Percentiles rank a stretch among this genome's conserved stretches.
These are phyloP conservation scores for Eurystomus glaucurus DNA, from an alignment of 2,797 vertebrate species.

Conservation along the genomic window DNA sequence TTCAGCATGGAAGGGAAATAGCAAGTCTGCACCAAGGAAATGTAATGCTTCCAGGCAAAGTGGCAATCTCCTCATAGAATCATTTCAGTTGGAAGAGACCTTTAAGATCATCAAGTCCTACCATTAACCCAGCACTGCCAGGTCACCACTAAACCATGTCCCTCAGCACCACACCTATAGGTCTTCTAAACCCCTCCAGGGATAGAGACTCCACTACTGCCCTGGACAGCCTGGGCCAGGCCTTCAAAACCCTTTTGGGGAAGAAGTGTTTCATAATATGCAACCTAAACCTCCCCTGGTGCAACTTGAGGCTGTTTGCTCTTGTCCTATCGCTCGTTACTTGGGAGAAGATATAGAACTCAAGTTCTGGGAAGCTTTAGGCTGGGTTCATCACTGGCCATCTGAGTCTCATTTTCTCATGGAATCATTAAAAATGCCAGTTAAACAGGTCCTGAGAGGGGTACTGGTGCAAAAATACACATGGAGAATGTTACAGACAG, in stretches of 20 bases:
- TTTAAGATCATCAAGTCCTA: not conserved
- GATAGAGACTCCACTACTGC: not conserved
- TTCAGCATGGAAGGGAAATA: not conserved
- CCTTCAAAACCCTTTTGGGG: not conserved
- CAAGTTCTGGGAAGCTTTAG: not conserved
- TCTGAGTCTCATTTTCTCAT: not conserved
- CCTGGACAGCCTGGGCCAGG: not conserved
- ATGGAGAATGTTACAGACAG: not conserved
- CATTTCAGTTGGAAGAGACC: not conserved
- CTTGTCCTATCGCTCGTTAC: not conserved
- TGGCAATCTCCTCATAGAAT: not conserved
- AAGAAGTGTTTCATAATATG: not conserved
- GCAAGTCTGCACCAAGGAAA: not conserved
- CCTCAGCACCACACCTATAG: not conserved
- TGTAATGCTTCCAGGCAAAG: not conserved
- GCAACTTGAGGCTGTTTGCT: not conserved
- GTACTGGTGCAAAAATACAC: accelerated
- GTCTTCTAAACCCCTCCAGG: not conserved
- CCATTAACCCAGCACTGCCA: not conserved
- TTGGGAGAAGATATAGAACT: not conserved
- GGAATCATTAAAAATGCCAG: not conserved
- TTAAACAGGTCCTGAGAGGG: not conserved
- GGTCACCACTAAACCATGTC: not conserved
- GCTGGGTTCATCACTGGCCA: not conserved
- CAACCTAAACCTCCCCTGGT: not conserved